Base-by-base conservation (phyloP, 2,797 vertebrate species). In the Chelonia mydas region DNA sequence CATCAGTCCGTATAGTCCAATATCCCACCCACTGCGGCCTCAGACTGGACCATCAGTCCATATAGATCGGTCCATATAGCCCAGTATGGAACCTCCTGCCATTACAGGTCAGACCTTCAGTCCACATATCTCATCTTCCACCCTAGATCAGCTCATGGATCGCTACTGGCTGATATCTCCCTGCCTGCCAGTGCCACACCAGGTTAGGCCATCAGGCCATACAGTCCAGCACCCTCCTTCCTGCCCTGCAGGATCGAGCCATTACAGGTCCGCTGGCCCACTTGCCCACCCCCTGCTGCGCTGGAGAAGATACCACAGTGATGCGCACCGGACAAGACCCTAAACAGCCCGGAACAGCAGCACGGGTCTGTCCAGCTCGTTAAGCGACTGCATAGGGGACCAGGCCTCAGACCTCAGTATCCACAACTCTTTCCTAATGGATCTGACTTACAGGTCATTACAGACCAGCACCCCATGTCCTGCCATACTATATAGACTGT, bases 41-140 rank as follows among this genome's bases (percentile, higher is more conserved):
- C 11, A 12, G 59, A 15, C 59, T 16, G 59, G 59, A 4, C 59
- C 31, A 15, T 31, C 31, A 17, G 59, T 33, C 59, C 54, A 11
- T 55, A 55, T 5, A 27, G 54, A 3, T 33, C 7, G 16, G 61
- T 4, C 61, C 61, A 65, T 9, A 5, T 19, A n/a, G 8, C 7
- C 33, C n/a, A 23, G n/a, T 37, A 33, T 17, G 15, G 33, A 10
- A 4, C 61, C 61, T n/a, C 33, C 61, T n/a, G 61, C 33, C 61
- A 2, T 17, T 33, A 16, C 59, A 65, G 61, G n/a, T 16, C 59
- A 65, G 31, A 65, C 17, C 59, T 16, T 65, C 15, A 13, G 13
- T 8, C 59, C 7, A 16, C 31, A 8, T 0, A 15, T 1, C 33
- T 37, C 27, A 5, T 19, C 61, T 37, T 15, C 33, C n/a, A 31